Base-by-base conservation (phyloP, 2,888 invertebrate genomes). In the Odontomyia ornata region DNA sequence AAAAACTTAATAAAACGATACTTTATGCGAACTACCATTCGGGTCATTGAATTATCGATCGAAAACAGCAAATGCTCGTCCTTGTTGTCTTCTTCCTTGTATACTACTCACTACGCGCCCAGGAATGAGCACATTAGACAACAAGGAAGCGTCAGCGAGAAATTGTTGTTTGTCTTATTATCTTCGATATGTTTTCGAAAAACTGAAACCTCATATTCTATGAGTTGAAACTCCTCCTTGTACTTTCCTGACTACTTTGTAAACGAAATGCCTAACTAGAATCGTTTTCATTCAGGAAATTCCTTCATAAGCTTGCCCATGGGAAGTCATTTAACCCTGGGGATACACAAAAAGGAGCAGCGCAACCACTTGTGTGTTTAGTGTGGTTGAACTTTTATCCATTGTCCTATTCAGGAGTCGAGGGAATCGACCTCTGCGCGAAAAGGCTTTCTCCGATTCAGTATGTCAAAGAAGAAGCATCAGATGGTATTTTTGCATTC, bases 31-130 rank as follows among this genome's bases (percentile, higher is more conserved):
- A 0, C 7, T 46, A 13, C 27, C 46, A 21, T 69, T 47, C 69
- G 69, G 69, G 69, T 69, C 69, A 46, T 69, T 69, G 69, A 47
- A 46, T 69, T 47, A 69, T 69, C 69, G 69, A 69, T 69, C 21
- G 43, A 18, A 7, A 28, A 2, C 23, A 13, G 18, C 11, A 4
- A 25, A 23, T 46, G 43, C 46, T 69, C 25, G 23, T 23, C 4
- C 52, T 11, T 21, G 13, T 23, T 60, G 5, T 7, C 25, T 3
- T 60, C 60, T 1, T 69, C 69, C 15, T 69, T 46, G 25, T 15
- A 23, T 23, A 30, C 1, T n/a, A 18, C 52, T 9, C 52, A 52
- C 15, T 9, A 52, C n/a, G n/a, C 18, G 52, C 18, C 52, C 15
- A n/a, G 52, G 52, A n/a, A 4, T 15, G 52, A 4, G 52, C 13